Percentiles rank a stretch among this genome's conserved stretches.
phyloP scores from a whole-genome alignment of 2,113 vertebrate species.

The Chamaetylas fuelleborni region DNA sequence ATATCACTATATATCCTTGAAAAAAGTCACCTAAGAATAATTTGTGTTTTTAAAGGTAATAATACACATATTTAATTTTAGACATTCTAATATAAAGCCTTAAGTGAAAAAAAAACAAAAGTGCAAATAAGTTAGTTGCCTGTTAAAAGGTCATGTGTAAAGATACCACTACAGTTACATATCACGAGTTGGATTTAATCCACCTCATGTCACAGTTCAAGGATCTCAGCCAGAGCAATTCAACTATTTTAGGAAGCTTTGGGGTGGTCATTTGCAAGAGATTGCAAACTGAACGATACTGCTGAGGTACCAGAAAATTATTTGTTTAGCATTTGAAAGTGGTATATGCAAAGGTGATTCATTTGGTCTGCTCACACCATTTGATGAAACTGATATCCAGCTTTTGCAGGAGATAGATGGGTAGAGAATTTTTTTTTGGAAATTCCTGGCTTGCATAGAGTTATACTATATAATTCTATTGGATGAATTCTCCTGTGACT shows the following conservation, averaged over 20 bases:
- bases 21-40: background rate
- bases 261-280: background rate
- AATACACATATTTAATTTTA: background rate
- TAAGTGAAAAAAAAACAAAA: background rate
- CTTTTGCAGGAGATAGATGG: background rate
- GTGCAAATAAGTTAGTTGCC: background rate
- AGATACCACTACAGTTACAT: background rate
- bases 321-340: background rate
- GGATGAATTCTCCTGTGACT: background rate
- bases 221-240: background rate
- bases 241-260: background rate
- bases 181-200: background rate
- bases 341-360: background rate
- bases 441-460: background rate
- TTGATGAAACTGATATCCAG: background rate
- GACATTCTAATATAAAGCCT: background rate
- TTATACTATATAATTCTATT: background rate
- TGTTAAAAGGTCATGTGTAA: background rate
- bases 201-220: rapidly evolving
- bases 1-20: background rate
- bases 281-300: background rate
- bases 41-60: background rate
- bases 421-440: background rate
- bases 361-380: background rate
- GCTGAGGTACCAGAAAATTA: background rate